A percentile compares a stretch with the other conserved stretches of the same genome.
Conservation (phyloP, 2,797 vertebrate species). For the Enteromius radiatus region DNA sequence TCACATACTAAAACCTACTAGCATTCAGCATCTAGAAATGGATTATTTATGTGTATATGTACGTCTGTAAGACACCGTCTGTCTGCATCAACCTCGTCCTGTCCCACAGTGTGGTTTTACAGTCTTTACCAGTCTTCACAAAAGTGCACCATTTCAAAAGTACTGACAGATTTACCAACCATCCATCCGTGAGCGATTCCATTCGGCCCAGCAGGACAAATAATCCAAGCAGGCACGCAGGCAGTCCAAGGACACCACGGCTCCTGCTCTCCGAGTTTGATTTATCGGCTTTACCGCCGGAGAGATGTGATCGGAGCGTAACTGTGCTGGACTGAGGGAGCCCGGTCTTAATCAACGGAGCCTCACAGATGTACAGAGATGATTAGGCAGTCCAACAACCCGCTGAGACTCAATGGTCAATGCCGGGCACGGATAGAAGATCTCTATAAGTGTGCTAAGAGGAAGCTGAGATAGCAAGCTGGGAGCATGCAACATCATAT, state of each 20-base stretch:
- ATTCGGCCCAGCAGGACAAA: slow-evolving; percentile 52
- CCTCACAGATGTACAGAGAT: slow-evolving; percentile 53
- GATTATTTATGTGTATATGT: slow-evolving; percentile 9
- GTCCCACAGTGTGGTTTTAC: slow-evolving; percentile 10
- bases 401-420: slow-evolving; percentile 23
- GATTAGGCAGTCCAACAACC: slow-evolving; percentile 54
- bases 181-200: slow-evolving; percentile 29
- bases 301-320: slow-evolving; percentile 51
- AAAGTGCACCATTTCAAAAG: slow-evolving; percentile 46
- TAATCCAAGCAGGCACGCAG: slow-evolving; percentile 46
- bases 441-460: slow-evolving; percentile 17
- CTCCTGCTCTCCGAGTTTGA: slow-evolving; percentile 51
- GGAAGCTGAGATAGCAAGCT: slow-evolving; percentile 31
- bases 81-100: slow-evolving; percentile 1
- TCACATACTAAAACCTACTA: background rate
- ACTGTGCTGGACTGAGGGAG: slow-evolving; percentile 51
- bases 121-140: slow-evolving; percentile 40
- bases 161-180: slow-evolving; percentile 48
- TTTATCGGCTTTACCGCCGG: slow-evolving; percentile 52
- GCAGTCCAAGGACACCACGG: slow-evolving; percentile 57
- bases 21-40: background rate
- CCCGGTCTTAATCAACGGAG: slow-evolving; percentile 55
- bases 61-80: background rate
- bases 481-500: background rate
- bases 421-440: slow-evolving; percentile 4